These are phyloP conservation scores for Cantharis flavilabris DNA, from an alignment of 2,888 invertebrate species.

Conservation along the genomic window DNA sequence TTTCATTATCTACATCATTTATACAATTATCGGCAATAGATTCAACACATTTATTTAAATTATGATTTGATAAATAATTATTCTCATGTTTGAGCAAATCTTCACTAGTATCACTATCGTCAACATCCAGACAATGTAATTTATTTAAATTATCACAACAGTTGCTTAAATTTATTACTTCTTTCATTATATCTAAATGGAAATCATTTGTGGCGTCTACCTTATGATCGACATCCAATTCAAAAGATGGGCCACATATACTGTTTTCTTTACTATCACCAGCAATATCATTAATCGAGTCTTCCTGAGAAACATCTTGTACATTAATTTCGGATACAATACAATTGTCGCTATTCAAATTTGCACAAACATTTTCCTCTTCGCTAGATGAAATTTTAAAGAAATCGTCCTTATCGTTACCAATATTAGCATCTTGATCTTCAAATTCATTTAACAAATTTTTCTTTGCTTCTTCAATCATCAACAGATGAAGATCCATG, in stretches of 20 bases:
- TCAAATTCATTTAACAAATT: not conserved
- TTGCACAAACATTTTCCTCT: not conserved
- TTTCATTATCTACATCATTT: slow-evolving; percentile 5
- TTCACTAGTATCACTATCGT: not conserved
- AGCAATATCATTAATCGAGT: not conserved
- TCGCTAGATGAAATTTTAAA: not conserved
- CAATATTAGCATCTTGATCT: slow-evolving; percentile 7
- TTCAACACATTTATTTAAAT: not conserved
- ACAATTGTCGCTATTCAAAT: not conserved
- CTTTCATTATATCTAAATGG: slow-evolving; percentile 7
- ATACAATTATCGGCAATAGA: not conserved
- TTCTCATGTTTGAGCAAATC: slow-evolving; percentile 10
- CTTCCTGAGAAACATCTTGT: slow-evolving; percentile 11
- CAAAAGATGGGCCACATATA: not conserved
- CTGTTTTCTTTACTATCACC: not conserved
- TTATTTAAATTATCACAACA: slow-evolving; percentile 25
- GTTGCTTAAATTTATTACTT: slow-evolving; percentile 1
- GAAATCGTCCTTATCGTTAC: not conserved
- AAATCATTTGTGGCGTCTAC: not conserved
- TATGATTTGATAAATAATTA: slow-evolving; percentile 10
- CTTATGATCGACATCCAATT: not conserved
- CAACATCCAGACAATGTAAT: not conserved
- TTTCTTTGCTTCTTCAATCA: slow-evolving; percentile 10
- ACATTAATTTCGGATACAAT: slow-evolving; percentile 9
- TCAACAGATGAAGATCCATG: slow-evolving; percentile 15